Conservation (phyloP, 2,113 vertebrate genomes). For the Octodon degus region DNA sequence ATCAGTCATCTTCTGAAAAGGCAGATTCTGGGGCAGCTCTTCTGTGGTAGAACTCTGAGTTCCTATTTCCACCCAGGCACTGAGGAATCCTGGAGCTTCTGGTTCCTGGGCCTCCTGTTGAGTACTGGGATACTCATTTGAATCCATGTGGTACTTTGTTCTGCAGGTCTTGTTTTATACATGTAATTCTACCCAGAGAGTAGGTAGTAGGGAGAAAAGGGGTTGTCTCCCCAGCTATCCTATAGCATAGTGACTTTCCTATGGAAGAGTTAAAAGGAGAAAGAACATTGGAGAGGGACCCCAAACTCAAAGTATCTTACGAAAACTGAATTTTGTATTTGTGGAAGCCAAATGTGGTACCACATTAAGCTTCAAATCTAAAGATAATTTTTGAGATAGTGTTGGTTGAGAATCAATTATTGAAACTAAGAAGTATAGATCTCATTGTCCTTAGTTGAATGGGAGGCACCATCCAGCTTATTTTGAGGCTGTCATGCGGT, state of each 20-base stretch:
- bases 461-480: background rate
- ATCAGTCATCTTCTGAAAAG: background rate
- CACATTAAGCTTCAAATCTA: background rate
- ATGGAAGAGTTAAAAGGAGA: background rate
- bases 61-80: background rate
- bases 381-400: background rate
- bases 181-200: background rate
- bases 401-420: background rate
- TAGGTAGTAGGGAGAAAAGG: background rate
- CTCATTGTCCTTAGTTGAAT: accelerated
- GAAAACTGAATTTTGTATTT: background rate
- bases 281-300: background rate
- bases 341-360: background rate
- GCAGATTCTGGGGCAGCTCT: background rate
- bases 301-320: background rate
- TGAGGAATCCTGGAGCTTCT: background rate
- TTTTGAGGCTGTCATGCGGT: background rate
- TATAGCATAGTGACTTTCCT: background rate
- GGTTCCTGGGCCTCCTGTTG: no score
- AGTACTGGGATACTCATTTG: background rate
- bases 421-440: background rate
- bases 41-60: background rate
- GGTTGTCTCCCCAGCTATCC: background rate
- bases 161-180: background rate
- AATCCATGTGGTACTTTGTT: background rate